These are phyloP conservation scores for Ispidina lecontei DNA, from an alignment of 2,797 vertebrate species.

Conservation along the genomic window DNA sequence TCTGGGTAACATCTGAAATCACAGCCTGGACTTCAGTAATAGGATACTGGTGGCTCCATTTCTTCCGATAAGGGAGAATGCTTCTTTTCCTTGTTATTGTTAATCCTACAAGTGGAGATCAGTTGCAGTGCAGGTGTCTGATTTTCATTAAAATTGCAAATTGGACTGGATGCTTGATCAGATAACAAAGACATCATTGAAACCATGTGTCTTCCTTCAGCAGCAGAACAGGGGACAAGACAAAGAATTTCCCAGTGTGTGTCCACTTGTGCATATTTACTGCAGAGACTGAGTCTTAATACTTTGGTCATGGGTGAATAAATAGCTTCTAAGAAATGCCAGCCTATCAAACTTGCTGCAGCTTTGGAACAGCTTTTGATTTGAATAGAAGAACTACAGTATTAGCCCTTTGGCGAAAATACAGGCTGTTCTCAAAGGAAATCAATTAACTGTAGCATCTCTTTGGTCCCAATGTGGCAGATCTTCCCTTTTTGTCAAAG, in stretches of 20 bases:
- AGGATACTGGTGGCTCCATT: conserved; percentile 73
- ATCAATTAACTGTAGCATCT: conserved; percentile 50
- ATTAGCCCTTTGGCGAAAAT: conserved; percentile 7
- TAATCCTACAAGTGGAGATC: conserved; percentile 82
- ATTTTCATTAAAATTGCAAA: conserved; percentile 97
- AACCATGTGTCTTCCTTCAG: conserved; percentile 75
- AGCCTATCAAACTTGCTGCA: conserved; percentile 46
- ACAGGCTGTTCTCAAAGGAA: conserved; percentile 43
- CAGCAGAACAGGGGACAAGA: conserved; percentile 64
- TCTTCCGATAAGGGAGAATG: conserved; percentile 76
- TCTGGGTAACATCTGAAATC: conserved; percentile 82
- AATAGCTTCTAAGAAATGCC: conserved; percentile 72
- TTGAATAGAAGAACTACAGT: conserved; percentile 6
- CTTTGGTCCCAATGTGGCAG: neutral
- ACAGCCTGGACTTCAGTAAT: conserved; percentile 82
- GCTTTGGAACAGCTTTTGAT: conserved; percentile 35
- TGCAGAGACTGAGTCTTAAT: conserved; percentile 29
- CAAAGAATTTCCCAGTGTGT: conserved; percentile 70
- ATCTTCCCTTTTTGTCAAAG: conserved; percentile 25
- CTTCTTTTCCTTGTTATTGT: conserved; percentile 60
- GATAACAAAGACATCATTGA: conserved; percentile 86
- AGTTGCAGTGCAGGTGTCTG: conserved; percentile 90
- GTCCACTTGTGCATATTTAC: conserved; percentile 60
- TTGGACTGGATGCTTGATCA: conserved; percentile 85
- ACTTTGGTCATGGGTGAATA: conserved; percentile 75